These are phyloP conservation scores for Hapalemur alaotrensis DNA, from an alignment of 2,797 vertebrate species.

Conservation along the genomic window DNA sequence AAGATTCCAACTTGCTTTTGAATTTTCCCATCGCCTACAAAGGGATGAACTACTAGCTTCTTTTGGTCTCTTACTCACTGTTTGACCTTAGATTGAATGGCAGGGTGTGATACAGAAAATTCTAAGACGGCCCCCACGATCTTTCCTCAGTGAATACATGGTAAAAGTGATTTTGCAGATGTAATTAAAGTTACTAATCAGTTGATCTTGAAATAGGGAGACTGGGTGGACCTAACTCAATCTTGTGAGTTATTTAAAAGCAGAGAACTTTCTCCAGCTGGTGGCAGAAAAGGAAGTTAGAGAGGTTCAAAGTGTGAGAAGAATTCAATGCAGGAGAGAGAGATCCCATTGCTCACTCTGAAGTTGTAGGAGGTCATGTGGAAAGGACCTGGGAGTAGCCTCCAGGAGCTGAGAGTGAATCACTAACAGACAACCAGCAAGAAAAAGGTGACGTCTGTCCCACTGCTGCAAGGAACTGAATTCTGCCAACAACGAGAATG, in stretches of 20 bases:
- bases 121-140: background rate
- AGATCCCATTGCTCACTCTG: background rate
- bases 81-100: background rate
- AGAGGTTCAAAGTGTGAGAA: background rate
- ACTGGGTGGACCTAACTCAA: background rate
- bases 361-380: background rate
- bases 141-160: background rate
- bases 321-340: background rate
- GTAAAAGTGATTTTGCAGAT: background rate
- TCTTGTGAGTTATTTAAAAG: background rate
- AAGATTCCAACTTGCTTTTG: background rate
- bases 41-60: background rate
- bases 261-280: background rate
- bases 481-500: background rate
- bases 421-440: background rate
- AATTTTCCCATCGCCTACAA: background rate
- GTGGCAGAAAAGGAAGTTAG: background rate
- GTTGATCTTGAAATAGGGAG: background rate
- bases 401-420: background rate
- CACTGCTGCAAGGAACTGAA: background rate
- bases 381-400: background rate
- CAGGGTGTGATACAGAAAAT: background rate
- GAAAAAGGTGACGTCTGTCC: background rate
- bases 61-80: background rate
- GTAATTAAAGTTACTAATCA: background rate